phyloP scores from a whole-genome alignment of 2,888 invertebrate species.

The Ceriagrion tenellum region DNA sequence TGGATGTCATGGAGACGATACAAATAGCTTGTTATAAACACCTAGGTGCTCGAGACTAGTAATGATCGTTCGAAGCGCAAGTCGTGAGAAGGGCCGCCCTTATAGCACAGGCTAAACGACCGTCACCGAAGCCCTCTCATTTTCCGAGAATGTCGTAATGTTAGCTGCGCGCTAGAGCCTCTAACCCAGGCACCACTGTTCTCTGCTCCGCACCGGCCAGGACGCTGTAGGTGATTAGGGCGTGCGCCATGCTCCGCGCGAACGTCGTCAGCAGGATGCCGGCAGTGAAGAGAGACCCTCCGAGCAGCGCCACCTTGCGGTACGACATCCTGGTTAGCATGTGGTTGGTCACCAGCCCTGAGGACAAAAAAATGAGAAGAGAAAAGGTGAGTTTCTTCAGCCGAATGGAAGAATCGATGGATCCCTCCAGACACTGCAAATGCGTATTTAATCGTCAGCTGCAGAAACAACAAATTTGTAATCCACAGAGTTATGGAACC shows the following conservation, averaged over 20 bases:
- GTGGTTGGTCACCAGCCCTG: slow-evolving; percentile 85
- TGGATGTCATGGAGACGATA: no score
- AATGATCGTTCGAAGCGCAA: no score
- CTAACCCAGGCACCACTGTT: slow-evolving; percentile 59
- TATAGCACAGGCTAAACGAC: neutral
- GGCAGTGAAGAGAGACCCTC: slow-evolving; percentile 82
- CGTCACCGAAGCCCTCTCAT: neutral
- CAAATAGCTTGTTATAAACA: no score
- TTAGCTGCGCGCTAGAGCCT: slow-evolving; percentile 61
- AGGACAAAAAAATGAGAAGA: slow-evolving; percentile 73
- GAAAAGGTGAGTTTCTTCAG: neutral
- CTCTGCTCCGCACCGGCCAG: slow-evolving; percentile 79
- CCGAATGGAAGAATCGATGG: no score
- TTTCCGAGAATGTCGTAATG: neutral
- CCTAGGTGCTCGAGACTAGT: no score
- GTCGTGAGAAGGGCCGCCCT: no score
- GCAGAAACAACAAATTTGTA: no score
- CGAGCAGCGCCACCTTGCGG: slow-evolving; percentile 84
- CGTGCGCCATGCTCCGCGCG: slow-evolving; percentile 82
- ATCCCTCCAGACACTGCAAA: no score
- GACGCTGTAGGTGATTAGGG: slow-evolving; percentile 84
- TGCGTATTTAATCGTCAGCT: no score
- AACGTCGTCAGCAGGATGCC: slow-evolving; percentile 84
- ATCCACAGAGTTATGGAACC: no score
- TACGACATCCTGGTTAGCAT: slow-evolving; percentile 84